Percentiles rank a stretch among this genome's conserved stretches.
These are phyloP conservation scores for Drosophila leontia DNA, from an alignment of 1,140 invertebrate genomes.

Conservation along the genomic window DNA sequence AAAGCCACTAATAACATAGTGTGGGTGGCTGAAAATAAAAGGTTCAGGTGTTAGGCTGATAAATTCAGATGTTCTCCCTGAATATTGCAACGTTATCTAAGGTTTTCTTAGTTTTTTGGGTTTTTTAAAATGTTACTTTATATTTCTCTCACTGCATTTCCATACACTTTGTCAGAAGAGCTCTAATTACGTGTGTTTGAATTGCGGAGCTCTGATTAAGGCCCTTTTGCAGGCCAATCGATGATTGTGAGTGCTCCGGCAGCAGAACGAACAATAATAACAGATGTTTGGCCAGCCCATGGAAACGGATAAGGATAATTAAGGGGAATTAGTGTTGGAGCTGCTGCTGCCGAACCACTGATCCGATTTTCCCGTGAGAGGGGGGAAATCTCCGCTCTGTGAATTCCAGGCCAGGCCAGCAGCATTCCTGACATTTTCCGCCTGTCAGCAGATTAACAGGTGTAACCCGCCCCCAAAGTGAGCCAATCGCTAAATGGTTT, in stretches of 20 bases:
- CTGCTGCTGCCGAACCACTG: constrained; percentile 5
- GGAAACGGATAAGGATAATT: constrained; percentile 70
- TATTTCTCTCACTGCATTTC: not conserved
- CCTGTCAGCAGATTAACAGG: constrained; percentile 60
- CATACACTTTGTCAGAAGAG: constrained; percentile 20
- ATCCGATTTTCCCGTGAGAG: constrained; percentile 7
- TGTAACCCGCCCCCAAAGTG: constrained; percentile 46
- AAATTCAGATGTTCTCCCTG: too few species aligned
- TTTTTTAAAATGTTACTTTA: too few species aligned
- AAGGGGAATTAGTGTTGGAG: constrained; percentile 34
- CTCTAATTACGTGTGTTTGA: constrained; percentile 70
- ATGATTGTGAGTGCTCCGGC: constrained; percentile 20
- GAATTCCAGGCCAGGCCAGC: constrained; percentile 14
- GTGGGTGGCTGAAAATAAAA: not conserved
- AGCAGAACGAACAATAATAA: constrained; percentile 58
- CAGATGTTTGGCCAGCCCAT: constrained; percentile 59
- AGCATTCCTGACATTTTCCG: constrained; percentile 29
- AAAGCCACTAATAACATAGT: not conserved
- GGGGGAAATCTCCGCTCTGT: not conserved
- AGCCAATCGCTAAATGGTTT: constrained; percentile 28
- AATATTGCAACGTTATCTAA: not conserved
- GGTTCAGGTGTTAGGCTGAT: too few species aligned
- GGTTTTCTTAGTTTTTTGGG: too few species aligned
- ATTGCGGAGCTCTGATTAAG: constrained; percentile 40
- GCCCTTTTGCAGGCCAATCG: constrained; percentile 37